Base-by-base conservation (phyloP, 2,888 invertebrate genomes). In the Eurytoma adleriae region DNA sequence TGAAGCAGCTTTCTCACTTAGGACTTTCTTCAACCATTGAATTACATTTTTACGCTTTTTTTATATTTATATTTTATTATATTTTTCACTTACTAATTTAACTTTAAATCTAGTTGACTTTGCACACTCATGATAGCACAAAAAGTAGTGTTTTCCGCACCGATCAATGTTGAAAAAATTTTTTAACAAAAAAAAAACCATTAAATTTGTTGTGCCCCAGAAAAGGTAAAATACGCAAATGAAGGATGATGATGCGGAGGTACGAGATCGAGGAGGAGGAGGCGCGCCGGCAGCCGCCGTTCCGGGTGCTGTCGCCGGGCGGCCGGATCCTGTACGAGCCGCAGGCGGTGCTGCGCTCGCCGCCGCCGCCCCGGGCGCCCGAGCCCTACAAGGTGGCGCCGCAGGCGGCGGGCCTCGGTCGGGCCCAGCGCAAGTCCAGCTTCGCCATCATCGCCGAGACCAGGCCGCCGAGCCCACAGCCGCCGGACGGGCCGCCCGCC, bases 391-490 rank as follows among this genome's bases (percentile, higher is more conserved):
- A 90, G 81, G 83, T 90, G 80, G 85, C 86, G 71, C 87, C 69
- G 50, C 79, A 61, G 27, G 84, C 87, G 71, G 83, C 92, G 86
- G 90, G 92, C 83, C 91, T 91, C 64, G 90, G 92, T 27, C 93
- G 94, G 80, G 91, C 93, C 79, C 94, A 94, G 86, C 92, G 93
- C 78, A 94, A 94, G 88, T 92, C 94, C 10, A 94, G 95, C 3
- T 95, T 95, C 88, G 94, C 95, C 82, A 95, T 95, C 84, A 92
- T 95, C 79, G 92, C 94, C 16, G 94, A 94, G 83, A 88, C 91
- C 70, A 91, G 92, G 3, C 92, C 93, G 4, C 89, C 90, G 62
- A 91, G 91, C 52, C 78, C 62, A 0, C 52, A 30, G 40, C 87
- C 89, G 52, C 85, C 83, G n/a, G 89, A 75, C 91, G 0, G 93